phyloP scores from a whole-genome alignment of 2,797 vertebrate species.

The Sebastiscus albofasciatus region DNA sequence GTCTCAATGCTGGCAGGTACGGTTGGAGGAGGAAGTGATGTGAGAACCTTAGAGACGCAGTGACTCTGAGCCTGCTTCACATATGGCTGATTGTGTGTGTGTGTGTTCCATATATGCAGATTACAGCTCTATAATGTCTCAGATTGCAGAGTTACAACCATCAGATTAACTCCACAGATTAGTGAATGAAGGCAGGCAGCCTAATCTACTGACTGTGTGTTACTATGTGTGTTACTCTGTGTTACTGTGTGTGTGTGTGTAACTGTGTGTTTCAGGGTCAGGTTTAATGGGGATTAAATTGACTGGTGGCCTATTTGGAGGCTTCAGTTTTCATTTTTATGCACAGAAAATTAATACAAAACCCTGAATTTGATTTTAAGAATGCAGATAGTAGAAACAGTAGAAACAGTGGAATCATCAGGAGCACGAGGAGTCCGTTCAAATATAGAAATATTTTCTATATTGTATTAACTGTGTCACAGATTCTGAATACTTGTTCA shows the following conservation, averaged over 20 bases:
- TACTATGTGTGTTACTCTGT: constrained; percentile 22
- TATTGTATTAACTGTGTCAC: no score
- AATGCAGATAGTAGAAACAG: background rate
- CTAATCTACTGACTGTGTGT: constrained; percentile 44
- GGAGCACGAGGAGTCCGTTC: no score
- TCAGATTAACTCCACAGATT: constrained; percentile 70
- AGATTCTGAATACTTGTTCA: no score
- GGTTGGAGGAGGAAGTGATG: no score
- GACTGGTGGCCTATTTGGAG: constrained; percentile 52
- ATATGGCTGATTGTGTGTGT: background rate
- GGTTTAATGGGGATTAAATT: constrained; percentile 59
- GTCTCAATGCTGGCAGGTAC: no score
- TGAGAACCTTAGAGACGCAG: background rate
- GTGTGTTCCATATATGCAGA: constrained; percentile 41
- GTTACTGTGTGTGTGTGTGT: constrained; percentile 31
- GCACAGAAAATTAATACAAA: background rate
- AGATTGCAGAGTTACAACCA: constrained; percentile 58
- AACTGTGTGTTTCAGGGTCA: constrained; percentile 20
- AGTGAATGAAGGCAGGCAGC: constrained; percentile 56
- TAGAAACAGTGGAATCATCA: background rate
- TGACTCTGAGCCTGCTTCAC: background rate
- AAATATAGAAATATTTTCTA: no score
- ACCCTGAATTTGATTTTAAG: background rate
- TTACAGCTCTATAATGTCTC: constrained; percentile 58
- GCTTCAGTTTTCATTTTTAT: constrained; percentile 10